These are phyloP conservation scores for Diglossa brunneiventris DNA, from an alignment of 2,113 vertebrate genomes.

Conservation along the genomic window DNA sequence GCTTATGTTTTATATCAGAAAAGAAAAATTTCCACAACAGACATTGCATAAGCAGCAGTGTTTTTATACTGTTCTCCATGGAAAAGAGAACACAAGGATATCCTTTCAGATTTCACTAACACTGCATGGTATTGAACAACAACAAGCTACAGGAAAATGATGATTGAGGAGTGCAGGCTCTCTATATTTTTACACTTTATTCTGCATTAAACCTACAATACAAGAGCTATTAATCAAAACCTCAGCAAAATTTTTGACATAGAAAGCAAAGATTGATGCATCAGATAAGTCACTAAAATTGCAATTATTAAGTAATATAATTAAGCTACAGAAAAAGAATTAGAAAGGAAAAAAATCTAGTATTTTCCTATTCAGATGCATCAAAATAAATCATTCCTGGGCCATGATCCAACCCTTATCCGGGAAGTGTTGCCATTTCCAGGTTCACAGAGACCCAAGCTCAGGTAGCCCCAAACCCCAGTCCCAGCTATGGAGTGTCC, in stretches of 20 bases:
- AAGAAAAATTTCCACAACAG: neutral
- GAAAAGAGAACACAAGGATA: neutral
- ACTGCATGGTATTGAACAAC: neutral
- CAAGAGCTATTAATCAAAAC: neutral
- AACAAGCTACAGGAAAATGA: neutral
- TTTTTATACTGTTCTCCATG: neutral
- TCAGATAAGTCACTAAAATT: neutral
- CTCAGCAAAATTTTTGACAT: neutral
- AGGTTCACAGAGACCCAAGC: neutral
- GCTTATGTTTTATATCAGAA: neutral
- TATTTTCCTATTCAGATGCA: neutral
- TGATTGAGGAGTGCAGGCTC: neutral
- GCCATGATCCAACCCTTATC: neutral
- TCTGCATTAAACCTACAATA: neutral
- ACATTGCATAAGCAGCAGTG: neutral
- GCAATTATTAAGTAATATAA: neutral
- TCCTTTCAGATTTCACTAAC: neutral
- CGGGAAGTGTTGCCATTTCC: neutral
- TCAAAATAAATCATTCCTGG: neutral
- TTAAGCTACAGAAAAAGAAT: rapidly evolving
- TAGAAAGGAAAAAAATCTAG: rapidly evolving
- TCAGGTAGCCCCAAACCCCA: neutral
- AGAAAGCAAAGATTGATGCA: neutral
- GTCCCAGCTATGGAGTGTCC: neutral
- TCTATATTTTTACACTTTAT: neutral